A percentile compares a stretch with the other conserved stretches of the same genome.
These are phyloP conservation scores for Sinohyriopsis cumingii DNA, from an alignment of 2,888 invertebrate species.

Conservation along the genomic window DNA sequence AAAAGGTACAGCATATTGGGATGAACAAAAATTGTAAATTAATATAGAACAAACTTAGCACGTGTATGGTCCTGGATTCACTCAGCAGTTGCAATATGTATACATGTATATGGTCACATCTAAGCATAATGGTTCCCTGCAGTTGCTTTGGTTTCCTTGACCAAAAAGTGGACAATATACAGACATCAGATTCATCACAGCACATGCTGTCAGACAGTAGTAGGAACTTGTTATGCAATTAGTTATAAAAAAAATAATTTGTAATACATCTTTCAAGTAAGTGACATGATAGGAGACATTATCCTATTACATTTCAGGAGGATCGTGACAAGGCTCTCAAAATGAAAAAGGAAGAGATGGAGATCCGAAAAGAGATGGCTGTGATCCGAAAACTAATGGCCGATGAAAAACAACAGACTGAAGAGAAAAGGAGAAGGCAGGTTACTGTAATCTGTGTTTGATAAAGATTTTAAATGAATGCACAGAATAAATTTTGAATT, in stretches of 20 bases:
- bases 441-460: background rate
- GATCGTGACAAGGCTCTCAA: slow-evolving; percentile 55
- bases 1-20: no score
- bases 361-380: slow-evolving; percentile 66
- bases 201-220: no score
- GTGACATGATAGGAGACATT: background rate
- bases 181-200: no score
- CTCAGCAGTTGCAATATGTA: no score
- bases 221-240: background rate
- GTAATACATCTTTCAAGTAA: background rate
- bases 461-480: background rate
- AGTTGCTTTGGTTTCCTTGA: no score
- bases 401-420: slow-evolving; percentile 50
- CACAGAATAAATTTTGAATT: background rate
- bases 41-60: no score
- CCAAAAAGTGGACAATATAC: no score
- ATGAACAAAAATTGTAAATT: no score
- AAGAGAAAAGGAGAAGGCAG: slow-evolving; percentile 54
- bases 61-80: no score
- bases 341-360: slow-evolving; percentile 61
- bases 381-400: slow-evolving; percentile 67
- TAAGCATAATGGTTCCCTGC: no score
- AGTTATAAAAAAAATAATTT: background rate
- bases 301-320: slow-evolving; percentile 42
- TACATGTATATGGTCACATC: no score